Base-by-base conservation (phyloP, 2,888 invertebrate species). In the Panzeria rudis region DNA sequence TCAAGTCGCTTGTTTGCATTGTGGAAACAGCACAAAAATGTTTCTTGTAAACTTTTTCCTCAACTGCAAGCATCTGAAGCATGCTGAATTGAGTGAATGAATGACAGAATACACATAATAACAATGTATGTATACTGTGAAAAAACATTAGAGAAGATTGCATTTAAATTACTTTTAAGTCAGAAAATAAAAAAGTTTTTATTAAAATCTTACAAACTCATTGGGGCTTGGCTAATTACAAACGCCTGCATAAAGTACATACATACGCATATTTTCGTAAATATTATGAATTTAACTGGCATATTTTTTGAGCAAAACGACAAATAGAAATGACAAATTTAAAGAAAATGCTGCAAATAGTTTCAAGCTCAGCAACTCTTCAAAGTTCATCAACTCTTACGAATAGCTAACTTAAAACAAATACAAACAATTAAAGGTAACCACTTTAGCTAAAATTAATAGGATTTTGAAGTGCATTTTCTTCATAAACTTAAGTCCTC, bases 161-260 rank as follows among this genome's bases (percentile, higher is more conserved):
- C 23, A 35, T 52, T 59, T 15, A 35, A 71, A 72, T 54, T 56
- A 47, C 44, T n/a, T n/a, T n/a, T n/a, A n/a, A n/a, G n/a, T n/a
- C 38, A 54, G 52, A 44, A 54, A 52, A 32, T 59, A 15, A 52
- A 62, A 71, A 64, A 44, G 13, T 44, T 15, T 44, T 44, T 44
- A 11, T 13, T 11, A 38, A 80, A 61, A 73, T 72, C 72, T 72
- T 56, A 76, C 73, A 64, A 81, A 69, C 38, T 83, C 80, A 86
- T 50, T 73, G 41, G 54, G 83, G 83, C 87, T 62, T 79, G 61
- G 62, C 84, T 87, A 87, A 87, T 87, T 83, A 78, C 84, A 75
- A 61, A 79, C 83, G 84, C 84, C 86, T 66, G 78, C 83, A 85
- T 76, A 38, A 64, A 25, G 7, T 52, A 32, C 52, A 29, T 47